Evolutionary conservation across 1,140 invertebrate species (phyloP).

Genomic region (Diabrotica undecimpunctata): DNA sequence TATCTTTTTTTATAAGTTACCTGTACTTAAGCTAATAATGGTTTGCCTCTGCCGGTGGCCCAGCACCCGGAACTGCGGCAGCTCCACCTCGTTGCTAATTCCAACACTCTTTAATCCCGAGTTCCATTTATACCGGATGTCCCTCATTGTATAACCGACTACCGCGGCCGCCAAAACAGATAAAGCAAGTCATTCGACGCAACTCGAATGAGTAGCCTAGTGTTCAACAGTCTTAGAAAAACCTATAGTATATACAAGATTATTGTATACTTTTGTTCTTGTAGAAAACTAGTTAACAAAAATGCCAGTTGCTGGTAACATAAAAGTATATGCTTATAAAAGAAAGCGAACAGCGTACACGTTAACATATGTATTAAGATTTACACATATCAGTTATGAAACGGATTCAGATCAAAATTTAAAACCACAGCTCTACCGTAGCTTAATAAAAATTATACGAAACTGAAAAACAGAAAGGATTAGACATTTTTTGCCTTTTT

Average conservation of each 20-base stretch:
- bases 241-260: constrained; percentile 3
- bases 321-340: too few species aligned
- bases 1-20: constrained; percentile 57
- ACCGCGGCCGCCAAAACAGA: constrained; percentile 58
- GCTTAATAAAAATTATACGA: too few species aligned
- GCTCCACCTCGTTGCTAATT: constrained; percentile 86
- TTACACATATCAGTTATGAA: too few species aligned
- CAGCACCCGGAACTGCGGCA: constrained; percentile 92
- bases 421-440: too few species aligned
- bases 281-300: background rate
- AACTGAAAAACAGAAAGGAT: too few species aligned
- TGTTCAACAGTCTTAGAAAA: constrained; percentile 17
- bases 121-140: constrained; percentile 96
- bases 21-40: constrained; percentile 90
- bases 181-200: constrained; percentile 51
- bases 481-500: too few species aligned
- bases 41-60: constrained; percentile 87
- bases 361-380: too few species aligned
- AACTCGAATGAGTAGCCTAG: background rate
- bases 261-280: background rate
- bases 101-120: constrained; percentile 83
- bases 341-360: too few species aligned
- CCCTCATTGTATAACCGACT: constrained; percentile 97
- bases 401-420: too few species aligned
- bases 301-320: background rate